A percentile compares a stretch with the other conserved stretches of the same genome.
phyloP scores from a whole-genome alignment of 2,113 vertebrate species.

The Aspidoscelis tigris region DNA sequence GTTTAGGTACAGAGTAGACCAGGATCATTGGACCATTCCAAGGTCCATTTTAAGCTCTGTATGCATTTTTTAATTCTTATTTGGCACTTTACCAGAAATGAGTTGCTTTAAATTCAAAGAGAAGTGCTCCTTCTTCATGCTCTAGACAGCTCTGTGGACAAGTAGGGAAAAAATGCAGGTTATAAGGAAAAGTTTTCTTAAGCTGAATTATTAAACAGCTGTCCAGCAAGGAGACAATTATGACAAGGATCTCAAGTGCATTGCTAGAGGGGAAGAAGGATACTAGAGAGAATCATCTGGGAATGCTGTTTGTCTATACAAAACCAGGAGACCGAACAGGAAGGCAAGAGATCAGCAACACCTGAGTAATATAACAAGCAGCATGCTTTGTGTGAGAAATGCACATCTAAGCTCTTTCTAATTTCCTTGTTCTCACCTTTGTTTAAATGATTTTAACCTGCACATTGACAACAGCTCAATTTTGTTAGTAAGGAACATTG shows the following conservation, averaged over 20 bases:
- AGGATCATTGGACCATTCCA: neutral
- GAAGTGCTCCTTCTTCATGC: neutral
- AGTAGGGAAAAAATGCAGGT: neutral
- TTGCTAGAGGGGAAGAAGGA: conserved; percentile 2
- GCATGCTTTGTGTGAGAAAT: neutral
- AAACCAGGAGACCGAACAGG: neutral
- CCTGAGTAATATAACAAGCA: neutral
- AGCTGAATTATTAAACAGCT: conserved; percentile 14
- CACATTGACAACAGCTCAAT: conserved; percentile 31
- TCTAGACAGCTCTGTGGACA: neutral
- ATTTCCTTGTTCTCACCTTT: neutral
- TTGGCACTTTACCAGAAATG: neutral
- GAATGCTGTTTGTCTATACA: accelerated
- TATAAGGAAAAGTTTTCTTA: conserved; percentile 3
- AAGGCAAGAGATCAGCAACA: neutral
- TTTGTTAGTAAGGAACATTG: conserved; percentile 38
- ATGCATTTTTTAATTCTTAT: neutral
- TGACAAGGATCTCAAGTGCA: neutral
- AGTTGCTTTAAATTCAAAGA: neutral
- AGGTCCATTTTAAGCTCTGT: neutral
- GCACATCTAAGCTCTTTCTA: neutral
- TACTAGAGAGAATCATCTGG: neutral
- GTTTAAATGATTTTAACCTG: conserved; percentile 51
- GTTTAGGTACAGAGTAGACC: too few relatives aligned
- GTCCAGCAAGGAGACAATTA: neutral